phyloP scores from a whole-genome alignment of 2,888 invertebrate genomes.

The Philonicus albiceps region DNA sequence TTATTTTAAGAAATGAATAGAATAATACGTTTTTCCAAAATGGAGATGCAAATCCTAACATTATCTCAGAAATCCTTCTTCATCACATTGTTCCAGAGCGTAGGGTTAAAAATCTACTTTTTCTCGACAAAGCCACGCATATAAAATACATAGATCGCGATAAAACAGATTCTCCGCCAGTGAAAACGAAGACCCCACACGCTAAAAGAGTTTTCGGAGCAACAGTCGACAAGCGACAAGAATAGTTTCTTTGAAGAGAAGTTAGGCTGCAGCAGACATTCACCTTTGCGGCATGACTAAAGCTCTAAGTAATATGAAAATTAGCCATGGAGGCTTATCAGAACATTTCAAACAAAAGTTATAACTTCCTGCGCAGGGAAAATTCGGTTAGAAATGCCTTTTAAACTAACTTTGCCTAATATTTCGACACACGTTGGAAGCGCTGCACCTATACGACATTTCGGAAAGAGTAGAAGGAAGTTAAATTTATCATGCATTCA shows the following conservation, averaged over 20 bases:
- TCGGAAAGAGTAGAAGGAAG: neutral
- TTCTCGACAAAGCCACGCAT: neutral
- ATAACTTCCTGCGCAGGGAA: neutral
- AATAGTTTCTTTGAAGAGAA: neutral
- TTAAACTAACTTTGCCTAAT: neutral
- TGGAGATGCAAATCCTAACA: neutral
- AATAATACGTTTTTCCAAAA: neutral
- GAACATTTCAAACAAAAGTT: neutral
- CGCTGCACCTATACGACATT: neutral
- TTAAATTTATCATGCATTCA: neutral
- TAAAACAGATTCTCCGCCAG: neutral
- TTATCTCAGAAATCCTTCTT: neutral
- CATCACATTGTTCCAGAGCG: neutral
- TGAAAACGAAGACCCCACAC: neutral
- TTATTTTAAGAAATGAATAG: neutral
- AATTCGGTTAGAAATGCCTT: neutral
- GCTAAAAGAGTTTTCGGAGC: neutral
- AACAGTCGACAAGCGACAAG: neutral
- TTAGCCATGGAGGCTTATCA: neutral
- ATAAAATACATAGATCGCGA: neutral
- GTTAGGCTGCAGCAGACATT: neutral
- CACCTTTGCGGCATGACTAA: neutral
- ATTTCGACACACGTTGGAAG: neutral
- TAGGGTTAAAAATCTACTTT: neutral
- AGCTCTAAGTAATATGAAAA: neutral